Conservation (phyloP, 2,888 invertebrate genomes). For the Neoascia interrupta region DNA sequence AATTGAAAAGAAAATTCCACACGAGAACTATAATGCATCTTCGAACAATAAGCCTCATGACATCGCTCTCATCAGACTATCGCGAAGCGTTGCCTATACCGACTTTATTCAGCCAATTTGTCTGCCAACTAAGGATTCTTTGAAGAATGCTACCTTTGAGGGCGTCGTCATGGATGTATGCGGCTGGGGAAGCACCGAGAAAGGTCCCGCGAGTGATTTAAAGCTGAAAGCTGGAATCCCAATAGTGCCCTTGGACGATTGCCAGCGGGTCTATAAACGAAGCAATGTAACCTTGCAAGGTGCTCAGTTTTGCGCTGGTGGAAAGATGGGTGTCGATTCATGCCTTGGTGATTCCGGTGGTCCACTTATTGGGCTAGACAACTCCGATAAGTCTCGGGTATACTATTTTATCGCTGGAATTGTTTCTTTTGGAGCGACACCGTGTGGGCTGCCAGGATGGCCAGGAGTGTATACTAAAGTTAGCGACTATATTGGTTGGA, state of each 20-base stretch:
- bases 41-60: slow-evolving; percentile 84
- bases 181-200: slow-evolving; percentile 85
- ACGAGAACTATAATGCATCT: slow-evolving; percentile 83
- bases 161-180: slow-evolving; percentile 80
- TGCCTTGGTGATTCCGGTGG: slow-evolving; percentile 85
- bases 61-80: slow-evolving; percentile 86
- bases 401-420: slow-evolving; percentile 83
- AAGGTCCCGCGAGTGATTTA: slow-evolving; percentile 79
- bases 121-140: slow-evolving; percentile 79
- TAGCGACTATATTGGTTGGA: slow-evolving; percentile 82
- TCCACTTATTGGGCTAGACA: slow-evolving; percentile 81
- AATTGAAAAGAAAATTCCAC: slow-evolving; percentile 83
- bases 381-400: slow-evolving; percentile 71
- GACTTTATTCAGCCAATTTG: slow-evolving; percentile 83
- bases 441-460: slow-evolving; percentile 82
- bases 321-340: slow-evolving; percentile 80
- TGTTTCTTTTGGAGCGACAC: slow-evolving; percentile 84
- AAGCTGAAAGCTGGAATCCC: slow-evolving; percentile 82
- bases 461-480: slow-evolving; percentile 85
- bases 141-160: slow-evolving; percentile 76
- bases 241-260: slow-evolving; percentile 79
- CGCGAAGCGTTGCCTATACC: slow-evolving; percentile 80
- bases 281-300: slow-evolving; percentile 78
- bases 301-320: slow-evolving; percentile 83
- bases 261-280: slow-evolving; percentile 81